Evolutionary conservation across 2,888 invertebrate species (phyloP).

Genomic region (Drosophila rellima): DNA sequence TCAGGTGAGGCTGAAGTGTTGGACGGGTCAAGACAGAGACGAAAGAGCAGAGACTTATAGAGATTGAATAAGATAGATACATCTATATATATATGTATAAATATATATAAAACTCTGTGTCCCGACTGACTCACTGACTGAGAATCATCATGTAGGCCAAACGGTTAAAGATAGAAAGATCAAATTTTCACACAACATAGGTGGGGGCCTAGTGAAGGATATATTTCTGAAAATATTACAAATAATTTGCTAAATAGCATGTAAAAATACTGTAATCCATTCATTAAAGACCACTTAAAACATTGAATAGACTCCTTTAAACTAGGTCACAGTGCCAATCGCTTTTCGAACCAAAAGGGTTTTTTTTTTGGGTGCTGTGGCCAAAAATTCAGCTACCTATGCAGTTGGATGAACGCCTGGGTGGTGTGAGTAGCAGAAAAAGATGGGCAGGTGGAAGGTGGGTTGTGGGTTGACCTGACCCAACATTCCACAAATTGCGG

Average conservation of each 20-base stretch:
- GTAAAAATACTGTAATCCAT: background rate
- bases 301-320: conserved; percentile 34
- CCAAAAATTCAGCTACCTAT: conserved; percentile 17
- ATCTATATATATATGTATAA: too few relatives aligned
- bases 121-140: too few relatives aligned
- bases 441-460: background rate
- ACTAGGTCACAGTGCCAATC: conserved; percentile 57
- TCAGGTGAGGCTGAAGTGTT: conserved; percentile 40
- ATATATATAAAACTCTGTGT: too few relatives aligned
- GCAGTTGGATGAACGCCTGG: conserved; percentile 3
- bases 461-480: background rate
- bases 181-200: too few relatives aligned
- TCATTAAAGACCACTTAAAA: conserved; percentile 23
- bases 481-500: conserved; percentile 49
- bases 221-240: background rate
- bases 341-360: conserved; percentile 6
- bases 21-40: conserved; percentile 28
- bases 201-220: too few relatives aligned
- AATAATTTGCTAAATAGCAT: background rate
- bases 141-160: too few relatives aligned
- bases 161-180: too few relatives aligned
- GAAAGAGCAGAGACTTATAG: conserved; percentile 3
- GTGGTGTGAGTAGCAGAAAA: background rate
- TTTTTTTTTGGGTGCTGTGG: background rate
- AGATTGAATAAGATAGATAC: background rate